Conservation (phyloP, 2,113 vertebrate genomes). For the Megaptera novaeangliae region DNA sequence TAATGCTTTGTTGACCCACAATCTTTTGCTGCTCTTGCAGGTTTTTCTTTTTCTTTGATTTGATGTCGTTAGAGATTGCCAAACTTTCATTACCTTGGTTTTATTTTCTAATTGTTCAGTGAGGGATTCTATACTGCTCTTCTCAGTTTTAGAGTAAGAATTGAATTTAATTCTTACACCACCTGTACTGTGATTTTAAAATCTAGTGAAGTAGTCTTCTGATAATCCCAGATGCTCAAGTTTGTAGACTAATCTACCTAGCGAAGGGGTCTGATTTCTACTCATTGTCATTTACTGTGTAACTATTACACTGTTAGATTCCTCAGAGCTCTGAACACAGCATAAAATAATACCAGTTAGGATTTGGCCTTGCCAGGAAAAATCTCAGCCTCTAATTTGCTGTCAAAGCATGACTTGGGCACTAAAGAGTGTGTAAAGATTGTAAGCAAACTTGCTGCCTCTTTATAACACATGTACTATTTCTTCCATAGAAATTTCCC, state of each 20-base stretch:
- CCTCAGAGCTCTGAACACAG: background rate
- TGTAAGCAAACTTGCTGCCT: background rate
- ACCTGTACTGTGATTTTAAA: background rate
- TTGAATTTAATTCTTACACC: background rate
- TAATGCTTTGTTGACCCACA: background rate
- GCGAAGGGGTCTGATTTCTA: background rate
- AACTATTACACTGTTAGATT: background rate
- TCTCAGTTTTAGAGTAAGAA: background rate
- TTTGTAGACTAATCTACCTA: background rate
- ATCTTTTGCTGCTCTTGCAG: background rate
- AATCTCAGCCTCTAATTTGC: background rate
- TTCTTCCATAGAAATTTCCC: background rate
- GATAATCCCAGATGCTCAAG: background rate
- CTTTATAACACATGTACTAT: background rate
- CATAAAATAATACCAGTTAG: background rate
- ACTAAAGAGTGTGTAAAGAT: background rate
- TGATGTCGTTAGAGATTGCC: background rate
- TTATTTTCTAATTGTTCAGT: background rate
- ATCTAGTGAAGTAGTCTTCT: background rate
- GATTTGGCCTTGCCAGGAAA: background rate
- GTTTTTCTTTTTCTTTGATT: background rate
- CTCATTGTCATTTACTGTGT: background rate
- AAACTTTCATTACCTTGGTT: background rate
- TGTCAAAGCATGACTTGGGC: background rate
- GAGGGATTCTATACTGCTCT: background rate